Base-by-base conservation (phyloP, 2,888 invertebrate genomes). In the Drosophila fungiperda region DNA sequence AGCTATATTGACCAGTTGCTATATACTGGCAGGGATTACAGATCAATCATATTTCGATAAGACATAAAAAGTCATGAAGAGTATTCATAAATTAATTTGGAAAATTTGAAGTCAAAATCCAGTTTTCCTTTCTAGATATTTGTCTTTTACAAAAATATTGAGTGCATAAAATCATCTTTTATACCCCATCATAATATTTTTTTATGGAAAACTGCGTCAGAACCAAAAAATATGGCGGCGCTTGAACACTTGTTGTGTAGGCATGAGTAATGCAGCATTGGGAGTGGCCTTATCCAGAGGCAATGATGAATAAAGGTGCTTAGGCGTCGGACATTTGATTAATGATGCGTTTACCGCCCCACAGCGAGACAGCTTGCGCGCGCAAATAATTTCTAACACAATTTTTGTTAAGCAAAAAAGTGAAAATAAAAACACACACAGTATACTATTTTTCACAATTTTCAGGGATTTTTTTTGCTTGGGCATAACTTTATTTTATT, bases 251-350 rank as follows among this genome's bases (percentile, higher is more conserved):
- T 52, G 42, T 17, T 45, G 42, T 45, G 35, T n/a, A 49, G 49
- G 55, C 29, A 12, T 49, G 40, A 26, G 53, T 54, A 45, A 35
- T 50, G 20, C 29, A 35, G 66, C 38, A 17, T 65, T 52, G 76
- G 60, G 38, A 36, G 48, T 64, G 75, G 71, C 76, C 82, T 82
- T 76, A 69, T 77, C 76, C 87, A 79, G 68, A 73, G 76, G 81
- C 88, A 85, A 90, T 88, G 88, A 88, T 88, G 90, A 88, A 88
- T 88, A 88, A 90, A 89, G 79, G 85, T 80, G 90, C 88, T 88
- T 88, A 90, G 83, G 83, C 79, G 78, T 77, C 78, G 88, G 88
- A 90, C 88, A 90, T 89, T 88, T 88, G 88, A 88, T 88, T 88
- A 88, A 88, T 90, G 88, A 88, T 90, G 90, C 90, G 88, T 89